A percentile compares a stretch with the other conserved stretches of the same genome.
phyloP scores from a whole-genome alignment of 2,888 invertebrate genomes.

The Lottia gigantea region DNA sequence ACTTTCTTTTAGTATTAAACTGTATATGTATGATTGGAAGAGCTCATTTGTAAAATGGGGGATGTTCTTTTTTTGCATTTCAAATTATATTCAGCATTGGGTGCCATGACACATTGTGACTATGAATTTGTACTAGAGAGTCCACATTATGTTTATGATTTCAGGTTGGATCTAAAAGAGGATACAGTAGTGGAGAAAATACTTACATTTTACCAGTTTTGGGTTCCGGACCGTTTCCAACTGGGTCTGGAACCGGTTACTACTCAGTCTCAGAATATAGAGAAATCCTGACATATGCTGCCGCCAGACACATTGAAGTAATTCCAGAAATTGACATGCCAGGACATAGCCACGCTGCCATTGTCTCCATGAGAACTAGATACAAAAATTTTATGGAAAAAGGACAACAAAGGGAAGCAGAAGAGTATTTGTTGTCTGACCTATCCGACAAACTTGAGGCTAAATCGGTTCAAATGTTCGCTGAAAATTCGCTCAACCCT shows the following conservation, averaged over 20 bases:
- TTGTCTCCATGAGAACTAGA: constrained; percentile 56
- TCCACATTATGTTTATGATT: constrained; percentile 16
- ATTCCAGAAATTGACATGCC: constrained; percentile 65
- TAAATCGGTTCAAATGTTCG: constrained; percentile 59
- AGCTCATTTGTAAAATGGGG: neutral
- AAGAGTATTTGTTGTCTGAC: constrained; percentile 43
- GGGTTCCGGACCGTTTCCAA: constrained; percentile 47
- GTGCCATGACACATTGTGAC: no score
- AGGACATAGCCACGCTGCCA: constrained; percentile 61
- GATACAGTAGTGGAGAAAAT: constrained; percentile 48
- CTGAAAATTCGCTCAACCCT: constrained; percentile 63
- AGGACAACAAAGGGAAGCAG: constrained; percentile 22
- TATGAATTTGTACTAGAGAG: no score
- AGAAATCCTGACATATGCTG: constrained; percentile 54
- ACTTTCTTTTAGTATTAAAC: no score
- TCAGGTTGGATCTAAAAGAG: constrained; percentile 54
- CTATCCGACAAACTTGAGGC: constrained; percentile 34
- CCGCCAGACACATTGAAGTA: constrained; percentile 54
- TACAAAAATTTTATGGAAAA: constrained; percentile 36
- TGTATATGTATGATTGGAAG: no score
- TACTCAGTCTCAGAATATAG: constrained; percentile 34
- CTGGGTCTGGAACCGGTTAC: constrained; percentile 48
- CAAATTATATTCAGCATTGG: no score
- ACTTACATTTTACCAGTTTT: constrained; percentile 51
- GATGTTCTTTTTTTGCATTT: neutral